Evolutionary conservation across 2,888 invertebrate species (phyloP).

Genomic region (Noctuana brunneofusca): DNA sequence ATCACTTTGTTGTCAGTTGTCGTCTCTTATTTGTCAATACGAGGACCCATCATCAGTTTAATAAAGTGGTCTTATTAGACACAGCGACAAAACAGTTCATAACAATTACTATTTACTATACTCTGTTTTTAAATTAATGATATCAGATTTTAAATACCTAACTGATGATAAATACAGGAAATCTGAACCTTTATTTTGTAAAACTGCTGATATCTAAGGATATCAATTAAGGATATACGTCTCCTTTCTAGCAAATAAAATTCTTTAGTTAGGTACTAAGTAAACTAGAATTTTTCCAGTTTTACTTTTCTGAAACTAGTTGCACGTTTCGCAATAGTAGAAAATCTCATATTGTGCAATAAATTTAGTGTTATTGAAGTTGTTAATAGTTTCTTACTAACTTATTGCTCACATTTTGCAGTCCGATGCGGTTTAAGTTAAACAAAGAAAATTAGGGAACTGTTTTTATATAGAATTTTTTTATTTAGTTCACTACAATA

Average conservation of each 20-base stretch:
- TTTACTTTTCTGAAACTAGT: constrained; percentile 2
- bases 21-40: constrained; percentile 31
- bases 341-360: constrained; percentile 16
- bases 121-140: too few relatives aligned
- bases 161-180: too few relatives aligned
- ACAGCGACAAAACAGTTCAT: neutral
- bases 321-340: neutral
- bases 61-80: constrained; percentile 19
- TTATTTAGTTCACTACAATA: neutral
- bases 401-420: constrained; percentile 8
- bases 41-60: constrained; percentile 15
- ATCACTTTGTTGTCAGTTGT: constrained; percentile 37
- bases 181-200: too few relatives aligned
- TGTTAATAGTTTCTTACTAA: constrained; percentile 13
- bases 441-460: neutral
- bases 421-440: neutral
- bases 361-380: constrained; percentile 25
- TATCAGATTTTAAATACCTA: too few relatives aligned
- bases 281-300: neutral
- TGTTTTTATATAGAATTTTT: neutral
- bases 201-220: too few relatives aligned
- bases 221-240: too few relatives aligned
- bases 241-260: neutral
- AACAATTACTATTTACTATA: neutral
- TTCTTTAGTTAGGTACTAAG: neutral